These are phyloP conservation scores for Drosophila kambysellisi DNA, from an alignment of 2,888 invertebrate genomes.

Conservation along the genomic window DNA sequence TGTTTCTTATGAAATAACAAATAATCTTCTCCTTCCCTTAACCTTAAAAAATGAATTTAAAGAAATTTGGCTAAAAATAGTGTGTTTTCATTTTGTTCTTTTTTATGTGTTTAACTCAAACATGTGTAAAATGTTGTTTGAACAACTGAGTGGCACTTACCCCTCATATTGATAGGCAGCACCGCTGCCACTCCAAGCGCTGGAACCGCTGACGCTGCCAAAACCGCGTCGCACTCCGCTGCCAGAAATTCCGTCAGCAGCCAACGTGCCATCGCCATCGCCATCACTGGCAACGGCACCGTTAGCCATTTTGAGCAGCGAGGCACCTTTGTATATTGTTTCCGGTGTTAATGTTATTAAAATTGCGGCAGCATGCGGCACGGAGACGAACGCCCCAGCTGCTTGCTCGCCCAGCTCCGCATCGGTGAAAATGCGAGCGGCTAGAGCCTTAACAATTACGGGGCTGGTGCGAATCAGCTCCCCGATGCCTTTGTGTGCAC, in stretches of 20 bases:
- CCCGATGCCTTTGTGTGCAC: conserved; percentile 83
- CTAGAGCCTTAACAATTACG: conserved; percentile 84
- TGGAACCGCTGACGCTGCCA: conserved; percentile 40
- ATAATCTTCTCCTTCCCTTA: neutral
- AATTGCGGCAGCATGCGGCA: conserved; percentile 69
- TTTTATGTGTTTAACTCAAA: neutral
- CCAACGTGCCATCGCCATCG: conserved; percentile 23
- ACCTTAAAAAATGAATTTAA: neutral
- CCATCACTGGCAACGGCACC: conserved; percentile 46
- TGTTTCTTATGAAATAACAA: neutral
- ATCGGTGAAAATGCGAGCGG: conserved; percentile 84
- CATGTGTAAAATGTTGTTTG: conserved; percentile 3
- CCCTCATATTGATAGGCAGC: conserved; percentile 82
- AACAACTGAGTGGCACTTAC: conserved; percentile 59
- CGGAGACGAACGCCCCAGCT: conserved; percentile 23
- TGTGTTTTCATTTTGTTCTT: neutral
- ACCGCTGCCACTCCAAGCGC: conserved; percentile 46
- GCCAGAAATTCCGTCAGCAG: conserved; percentile 24
- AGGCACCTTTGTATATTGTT: conserved; percentile 85
- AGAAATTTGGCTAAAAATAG: neutral
- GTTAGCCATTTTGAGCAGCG: conserved; percentile 81
- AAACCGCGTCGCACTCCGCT: conserved; percentile 26
- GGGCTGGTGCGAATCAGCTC: conserved; percentile 85
- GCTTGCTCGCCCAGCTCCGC: conserved; percentile 57
- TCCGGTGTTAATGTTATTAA: conserved; percentile 85